Conservation (phyloP, 2,113 vertebrate species). For the Lonchura striata region DNA sequence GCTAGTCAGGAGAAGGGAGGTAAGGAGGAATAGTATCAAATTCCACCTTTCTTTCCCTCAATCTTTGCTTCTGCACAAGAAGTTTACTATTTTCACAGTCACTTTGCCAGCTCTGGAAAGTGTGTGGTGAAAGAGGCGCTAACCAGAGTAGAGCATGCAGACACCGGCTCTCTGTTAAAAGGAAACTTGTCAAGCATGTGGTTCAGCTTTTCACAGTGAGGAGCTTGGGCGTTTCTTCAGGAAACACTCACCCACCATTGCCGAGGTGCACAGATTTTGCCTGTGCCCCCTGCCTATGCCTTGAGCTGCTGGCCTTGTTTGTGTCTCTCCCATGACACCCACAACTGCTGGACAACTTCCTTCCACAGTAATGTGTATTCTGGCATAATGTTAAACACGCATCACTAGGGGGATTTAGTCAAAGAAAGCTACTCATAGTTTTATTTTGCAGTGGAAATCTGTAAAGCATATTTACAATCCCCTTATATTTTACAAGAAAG, state of each 20-base stretch:
- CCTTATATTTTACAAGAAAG: neutral
- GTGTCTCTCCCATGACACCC: neutral
- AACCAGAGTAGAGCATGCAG: neutral
- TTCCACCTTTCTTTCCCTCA: neutral
- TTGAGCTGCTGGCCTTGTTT: neutral
- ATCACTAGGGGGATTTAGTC: neutral
- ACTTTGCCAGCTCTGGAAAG: neutral
- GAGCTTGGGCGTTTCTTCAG: neutral
- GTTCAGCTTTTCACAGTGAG: neutral
- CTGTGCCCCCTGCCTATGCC: neutral
- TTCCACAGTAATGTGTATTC: neutral
- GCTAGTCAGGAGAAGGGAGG: neutral
- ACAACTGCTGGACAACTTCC: neutral
- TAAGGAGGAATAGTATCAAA: neutral
- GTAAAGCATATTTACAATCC: neutral
- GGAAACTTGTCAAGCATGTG: neutral
- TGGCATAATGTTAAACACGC: neutral
- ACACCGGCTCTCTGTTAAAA: accelerated
- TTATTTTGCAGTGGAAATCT: neutral
- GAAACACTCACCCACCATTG: neutral
- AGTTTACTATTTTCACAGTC: neutral
- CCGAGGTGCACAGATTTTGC: neutral
- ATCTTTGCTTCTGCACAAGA: neutral
- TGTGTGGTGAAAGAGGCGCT: accelerated
- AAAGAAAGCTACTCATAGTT: neutral